Conservation (phyloP, 2,888 invertebrate genomes). For the Synergus gifuensis region DNA sequence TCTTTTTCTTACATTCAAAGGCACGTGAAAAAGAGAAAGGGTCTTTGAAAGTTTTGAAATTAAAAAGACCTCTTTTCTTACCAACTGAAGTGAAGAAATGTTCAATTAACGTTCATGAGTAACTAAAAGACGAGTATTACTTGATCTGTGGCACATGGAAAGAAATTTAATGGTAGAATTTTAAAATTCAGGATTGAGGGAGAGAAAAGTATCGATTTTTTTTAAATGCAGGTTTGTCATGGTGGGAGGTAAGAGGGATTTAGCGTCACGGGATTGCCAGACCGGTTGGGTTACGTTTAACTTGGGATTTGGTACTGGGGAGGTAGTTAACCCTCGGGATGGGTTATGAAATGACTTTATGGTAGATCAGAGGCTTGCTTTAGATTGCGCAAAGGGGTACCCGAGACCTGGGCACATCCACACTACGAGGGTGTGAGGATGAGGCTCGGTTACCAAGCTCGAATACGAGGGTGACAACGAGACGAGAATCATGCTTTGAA, state of each 20-base stretch:
- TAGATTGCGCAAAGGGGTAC: conserved; percentile 72
- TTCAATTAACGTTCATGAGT: too few relatives aligned
- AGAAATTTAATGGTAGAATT: neutral
- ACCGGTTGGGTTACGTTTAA: conserved; percentile 64
- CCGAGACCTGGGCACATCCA: conserved; percentile 53
- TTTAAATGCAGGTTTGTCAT: conserved; percentile 42
- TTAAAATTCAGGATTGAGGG: neutral
- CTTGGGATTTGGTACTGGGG: conserved; percentile 70
- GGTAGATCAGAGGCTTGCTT: conserved; percentile 76
- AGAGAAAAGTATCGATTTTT: conserved; percentile 33
- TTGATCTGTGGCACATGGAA: too few relatives aligned
- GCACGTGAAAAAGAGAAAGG: neutral
- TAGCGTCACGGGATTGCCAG: conserved; percentile 56
- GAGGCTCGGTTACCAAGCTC: conserved; percentile 54
- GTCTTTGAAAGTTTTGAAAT: conserved; percentile 18
- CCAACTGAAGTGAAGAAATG: too few relatives aligned
- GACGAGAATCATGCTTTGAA: conserved; percentile 42
- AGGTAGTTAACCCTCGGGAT: conserved; percentile 73
- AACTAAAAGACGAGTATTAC: too few relatives aligned
- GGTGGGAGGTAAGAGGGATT: conserved; percentile 48
- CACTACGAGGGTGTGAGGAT: conserved; percentile 56
- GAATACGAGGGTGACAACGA: conserved; percentile 63
- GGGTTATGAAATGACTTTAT: conserved; percentile 77
- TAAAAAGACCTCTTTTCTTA: neutral
- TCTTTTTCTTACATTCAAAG: conserved; percentile 4